Base-by-base conservation (phyloP, 1,140 invertebrate genomes). In the Metopolophium dirhodum region DNA sequence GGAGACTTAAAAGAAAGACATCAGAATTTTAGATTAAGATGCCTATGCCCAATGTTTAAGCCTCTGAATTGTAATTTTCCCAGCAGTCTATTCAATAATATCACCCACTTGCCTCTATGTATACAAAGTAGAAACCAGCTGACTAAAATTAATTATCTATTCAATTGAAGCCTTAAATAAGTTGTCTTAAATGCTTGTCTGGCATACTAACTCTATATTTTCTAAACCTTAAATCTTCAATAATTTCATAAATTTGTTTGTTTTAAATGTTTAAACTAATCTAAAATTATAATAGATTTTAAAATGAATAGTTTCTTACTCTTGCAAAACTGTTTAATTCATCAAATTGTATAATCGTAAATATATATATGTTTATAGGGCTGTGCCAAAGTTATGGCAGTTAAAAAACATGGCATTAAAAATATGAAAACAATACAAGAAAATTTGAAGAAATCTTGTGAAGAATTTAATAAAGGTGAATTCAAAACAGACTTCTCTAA, bases 321-420 rank as follows among this genome's bases (percentile, higher is more conserved):
- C 6, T 14, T 68, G 30, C 9, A 61, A 9, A 68, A 68, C 30
- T n/a, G 61, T 30, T 61, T 6, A 9, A 61, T 6, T 14, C 11
- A 68, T 68, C 6, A 68, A 68, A 87, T 30, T 14, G 2, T 86
- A 9, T 30, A 86, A 26, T 86, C 30, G 41, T 47, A 14, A 6
- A 47, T 86, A 30, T 23, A 85, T 83, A 45, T 45, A 7, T 91
- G 1, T 49, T 91, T 91, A 47, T 83, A 92, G 90, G 90, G 45
- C 30, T 26, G 35, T 35, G 30, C 90, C 30, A 83, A 92, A 51
- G 51, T 51, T 4, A 35, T 49, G 47, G 22, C 61, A n/a, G 20
- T 45, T 1, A 37, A 37, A 82, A 92, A 11, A 18, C 54, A 37
- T 68, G 37, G 26, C 8, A 30, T 68, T 47, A 41, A 90, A 68